Conservation (phyloP, 2,113 vertebrate species). For the Columba livia region DNA sequence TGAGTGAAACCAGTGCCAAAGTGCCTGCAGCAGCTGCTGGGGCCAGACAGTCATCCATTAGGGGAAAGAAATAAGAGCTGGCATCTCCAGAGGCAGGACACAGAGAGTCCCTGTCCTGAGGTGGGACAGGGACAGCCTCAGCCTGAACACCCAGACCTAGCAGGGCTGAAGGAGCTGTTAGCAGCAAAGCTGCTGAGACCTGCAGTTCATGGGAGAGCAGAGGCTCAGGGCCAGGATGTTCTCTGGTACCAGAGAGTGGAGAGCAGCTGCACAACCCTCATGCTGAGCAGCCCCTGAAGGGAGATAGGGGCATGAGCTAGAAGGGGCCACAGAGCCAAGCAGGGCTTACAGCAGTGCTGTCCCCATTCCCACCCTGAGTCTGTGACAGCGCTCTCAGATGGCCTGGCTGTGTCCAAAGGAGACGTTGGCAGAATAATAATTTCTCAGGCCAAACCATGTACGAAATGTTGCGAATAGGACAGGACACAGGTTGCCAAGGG, state of each 20-base stretch:
- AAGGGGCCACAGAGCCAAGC: neutral
- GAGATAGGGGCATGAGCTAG: neutral
- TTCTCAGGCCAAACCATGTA: neutral
- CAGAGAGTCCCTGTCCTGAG: neutral
- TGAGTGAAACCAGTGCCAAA: neutral
- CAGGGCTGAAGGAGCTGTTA: neutral
- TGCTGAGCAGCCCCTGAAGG: neutral
- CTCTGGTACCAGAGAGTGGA: neutral
- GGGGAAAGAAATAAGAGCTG: conserved; percentile 17
- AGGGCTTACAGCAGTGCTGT: neutral
- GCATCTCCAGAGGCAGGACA: neutral
- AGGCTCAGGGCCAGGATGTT: neutral
- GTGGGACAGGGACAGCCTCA: neutral
- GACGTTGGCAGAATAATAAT: neutral
- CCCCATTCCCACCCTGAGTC: neutral
- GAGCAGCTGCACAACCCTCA: fast-evolving
- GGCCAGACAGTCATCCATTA: conserved; percentile 29
- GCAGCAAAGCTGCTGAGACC: neutral
- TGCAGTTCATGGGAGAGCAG: neutral
- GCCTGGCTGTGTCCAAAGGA: neutral
- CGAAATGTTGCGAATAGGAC: fast-evolving
- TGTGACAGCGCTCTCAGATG: neutral
- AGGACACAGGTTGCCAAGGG: neutral
- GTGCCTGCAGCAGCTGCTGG: neutral
- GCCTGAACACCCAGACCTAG: neutral